Evolutionary conservation across 2,113 vertebrate species (phyloP).

Genomic region (Trinectes maculatus): DNA sequence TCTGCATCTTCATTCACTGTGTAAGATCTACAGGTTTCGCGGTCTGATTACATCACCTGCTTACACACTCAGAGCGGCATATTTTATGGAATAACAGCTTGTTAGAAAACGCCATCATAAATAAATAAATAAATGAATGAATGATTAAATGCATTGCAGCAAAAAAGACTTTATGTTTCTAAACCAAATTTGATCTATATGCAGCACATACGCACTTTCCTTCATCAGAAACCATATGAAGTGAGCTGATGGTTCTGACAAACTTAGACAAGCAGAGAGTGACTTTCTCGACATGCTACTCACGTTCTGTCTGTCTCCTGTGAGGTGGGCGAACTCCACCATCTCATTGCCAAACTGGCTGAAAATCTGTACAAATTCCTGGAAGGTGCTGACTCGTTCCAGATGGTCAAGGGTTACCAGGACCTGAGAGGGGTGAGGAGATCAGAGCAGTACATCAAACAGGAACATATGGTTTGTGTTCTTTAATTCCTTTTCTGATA

Average conservation of each 20-base stretch:
- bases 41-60: conserved; percentile 31
- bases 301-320: conserved; percentile 98
- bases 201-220: background rate
- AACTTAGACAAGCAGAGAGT: background rate
- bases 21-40: conserved; percentile 19
- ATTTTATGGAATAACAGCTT: conserved; percentile 31
- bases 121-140: too few species aligned
- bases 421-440: conserved; percentile 82
- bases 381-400: conserved; percentile 96
- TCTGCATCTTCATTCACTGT: conserved; percentile 9
- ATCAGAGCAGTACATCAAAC: conserved; percentile 21
- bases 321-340: conserved; percentile 99
- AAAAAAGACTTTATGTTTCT: conserved; percentile 1
- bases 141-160: too few species aligned
- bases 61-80: conserved; percentile 19
- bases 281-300: conserved; percentile 65
- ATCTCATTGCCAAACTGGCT: conserved; percentile 99
- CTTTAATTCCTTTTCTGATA: background rate
- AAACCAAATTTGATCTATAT: background rate
- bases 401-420: conserved; percentile 95
- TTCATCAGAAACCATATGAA: background rate
- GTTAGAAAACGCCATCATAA: conserved; percentile 19
- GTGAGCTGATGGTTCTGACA: background rate
- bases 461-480: conserved; percentile 17
- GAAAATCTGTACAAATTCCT: conserved; percentile 99